Base-by-base conservation (phyloP, 2,888 invertebrate genomes). In the Ophioninae sp. region DNA sequence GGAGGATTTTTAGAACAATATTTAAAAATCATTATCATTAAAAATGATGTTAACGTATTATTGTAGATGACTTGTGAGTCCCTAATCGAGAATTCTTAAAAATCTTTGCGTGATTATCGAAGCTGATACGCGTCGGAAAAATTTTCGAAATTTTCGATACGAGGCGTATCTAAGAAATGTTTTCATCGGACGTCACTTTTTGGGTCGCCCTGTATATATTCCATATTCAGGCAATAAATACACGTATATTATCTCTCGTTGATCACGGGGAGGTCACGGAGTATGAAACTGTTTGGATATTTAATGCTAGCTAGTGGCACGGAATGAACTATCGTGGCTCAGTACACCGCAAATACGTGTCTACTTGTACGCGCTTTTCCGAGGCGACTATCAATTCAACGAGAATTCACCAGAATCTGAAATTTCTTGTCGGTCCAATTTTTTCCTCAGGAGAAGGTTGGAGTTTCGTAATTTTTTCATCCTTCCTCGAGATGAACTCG, bases 241-340 rank as follows among this genome's bases (percentile, higher is more conserved):
- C 62, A 50, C n/a, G 50, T 23, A 72, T 61, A 44, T 75, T 50
- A 21, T 64, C 13, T 68, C 72, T 57, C 68, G 69, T 62, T 64
- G 61, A 50, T 56, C 50, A 56, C n/a, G 10, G 84, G 68, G 72
- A 61, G 50, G 72, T 70, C 75, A 61, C 41, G 50, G 83, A 77
- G 75, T 79, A 69, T 80, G 85, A 85, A 82, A 84, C 82, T 85
- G 86, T 83, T 90, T 88, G 85, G 87, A 90, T 90, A 80, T 83
- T 83, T 77, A 83, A 83, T 59, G 80, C 57, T 65, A 62, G 73
- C 30, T 73, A 68, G 73, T 83, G 80, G 83, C 73, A 73, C 44
- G 20, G 83, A 80, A 83, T 83, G 80, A 83, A 83, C 77, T 69
- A 80, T 74, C 67, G 68, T 80, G 61, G 50, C 50, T 79, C 39